A percentile compares a stretch with the other conserved stretches of the same genome.
Conservation (phyloP, 2,888 invertebrate species). For the Dicycla oo region DNA sequence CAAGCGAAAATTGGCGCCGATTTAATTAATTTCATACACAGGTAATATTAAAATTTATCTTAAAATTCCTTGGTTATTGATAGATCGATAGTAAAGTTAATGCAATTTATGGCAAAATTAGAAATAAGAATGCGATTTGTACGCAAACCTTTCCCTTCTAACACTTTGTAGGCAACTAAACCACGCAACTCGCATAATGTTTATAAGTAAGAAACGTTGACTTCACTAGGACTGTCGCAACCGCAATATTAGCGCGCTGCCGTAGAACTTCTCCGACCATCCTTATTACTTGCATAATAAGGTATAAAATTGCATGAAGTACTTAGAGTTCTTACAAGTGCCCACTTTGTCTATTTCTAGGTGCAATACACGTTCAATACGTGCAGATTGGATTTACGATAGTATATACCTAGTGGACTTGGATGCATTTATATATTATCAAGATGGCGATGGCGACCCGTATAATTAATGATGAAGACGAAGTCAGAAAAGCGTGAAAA, state of each 20-base stretch:
- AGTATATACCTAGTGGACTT: constrained; percentile 51
- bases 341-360: constrained; percentile 74
- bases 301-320: constrained; percentile 65
- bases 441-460: constrained; percentile 61
- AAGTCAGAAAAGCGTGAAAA: constrained; percentile 73
- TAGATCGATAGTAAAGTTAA: constrained; percentile 22
- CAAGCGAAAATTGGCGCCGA: constrained; percentile 31
- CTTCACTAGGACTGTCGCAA: constrained; percentile 83
- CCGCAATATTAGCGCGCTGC: constrained; percentile 70
- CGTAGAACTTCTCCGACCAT: constrained; percentile 48
- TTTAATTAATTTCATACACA: constrained; percentile 6
- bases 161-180: constrained; percentile 85
- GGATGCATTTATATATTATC: constrained; percentile 61
- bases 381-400: constrained; percentile 75
- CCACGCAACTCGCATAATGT: constrained; percentile 85
- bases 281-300: constrained; percentile 60
- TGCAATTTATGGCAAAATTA: constrained; percentile 24
- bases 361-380: constrained; percentile 77
- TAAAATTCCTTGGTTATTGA: constrained; percentile 6
- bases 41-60: background rate
- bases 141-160: constrained; percentile 84
- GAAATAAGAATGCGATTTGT: constrained; percentile 60
- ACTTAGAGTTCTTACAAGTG: constrained; percentile 66
- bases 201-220: constrained; percentile 87
- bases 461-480: constrained; percentile 67